phyloP scores from a whole-genome alignment of 2,888 invertebrate genomes.

The Protophormia terraenovae region DNA sequence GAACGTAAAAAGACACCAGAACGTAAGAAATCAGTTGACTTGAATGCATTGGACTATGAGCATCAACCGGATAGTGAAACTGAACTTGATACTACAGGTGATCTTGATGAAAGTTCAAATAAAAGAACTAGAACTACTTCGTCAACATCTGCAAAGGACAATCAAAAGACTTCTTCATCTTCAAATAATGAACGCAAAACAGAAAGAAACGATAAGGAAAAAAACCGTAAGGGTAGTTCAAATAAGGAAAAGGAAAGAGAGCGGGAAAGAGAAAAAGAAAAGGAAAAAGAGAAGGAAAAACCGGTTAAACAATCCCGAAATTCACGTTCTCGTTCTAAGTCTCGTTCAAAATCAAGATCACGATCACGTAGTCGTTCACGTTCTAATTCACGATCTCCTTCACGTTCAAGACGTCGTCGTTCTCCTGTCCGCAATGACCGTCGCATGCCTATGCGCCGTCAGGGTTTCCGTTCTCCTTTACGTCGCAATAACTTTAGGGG shows the following conservation, averaged over 20 bases:
- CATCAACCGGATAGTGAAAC: slow-evolving; percentile 83
- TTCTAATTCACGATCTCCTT: slow-evolving; percentile 72
- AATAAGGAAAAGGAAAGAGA: slow-evolving; percentile 40
- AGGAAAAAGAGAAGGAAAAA: slow-evolving; percentile 81
- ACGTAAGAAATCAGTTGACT: slow-evolving; percentile 83
- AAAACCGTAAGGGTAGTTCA: slow-evolving; percentile 30
- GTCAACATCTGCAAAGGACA: slow-evolving; percentile 14
- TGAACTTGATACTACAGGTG: slow-evolving; percentile 64
- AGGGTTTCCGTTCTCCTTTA: slow-evolving; percentile 75
- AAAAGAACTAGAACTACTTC: slow-evolving; percentile 26
- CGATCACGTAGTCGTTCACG: slow-evolving; percentile 62
- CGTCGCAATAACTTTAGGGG: slow-evolving; percentile 72
- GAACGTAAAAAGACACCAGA: slow-evolving; percentile 69
- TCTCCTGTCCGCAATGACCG: slow-evolving; percentile 74
- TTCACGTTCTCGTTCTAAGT: slow-evolving; percentile 59
- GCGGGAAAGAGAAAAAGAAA: slow-evolving; percentile 42
- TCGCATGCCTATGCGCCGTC: slow-evolving; percentile 72
- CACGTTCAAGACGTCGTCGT: slow-evolving; percentile 72
- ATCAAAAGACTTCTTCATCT: slow-evolving; percentile 20
- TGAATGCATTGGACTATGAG: slow-evolving; percentile 89
- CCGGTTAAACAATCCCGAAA: slow-evolving; percentile 62
- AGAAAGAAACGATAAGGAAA: slow-evolving; percentile 47
- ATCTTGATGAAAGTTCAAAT: background rate
- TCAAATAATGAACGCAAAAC: slow-evolving; percentile 36
- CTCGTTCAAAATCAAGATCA: slow-evolving; percentile 58